phyloP scores from a whole-genome alignment of 2,113 vertebrate genomes.

The Diglossa brunneiventris region DNA sequence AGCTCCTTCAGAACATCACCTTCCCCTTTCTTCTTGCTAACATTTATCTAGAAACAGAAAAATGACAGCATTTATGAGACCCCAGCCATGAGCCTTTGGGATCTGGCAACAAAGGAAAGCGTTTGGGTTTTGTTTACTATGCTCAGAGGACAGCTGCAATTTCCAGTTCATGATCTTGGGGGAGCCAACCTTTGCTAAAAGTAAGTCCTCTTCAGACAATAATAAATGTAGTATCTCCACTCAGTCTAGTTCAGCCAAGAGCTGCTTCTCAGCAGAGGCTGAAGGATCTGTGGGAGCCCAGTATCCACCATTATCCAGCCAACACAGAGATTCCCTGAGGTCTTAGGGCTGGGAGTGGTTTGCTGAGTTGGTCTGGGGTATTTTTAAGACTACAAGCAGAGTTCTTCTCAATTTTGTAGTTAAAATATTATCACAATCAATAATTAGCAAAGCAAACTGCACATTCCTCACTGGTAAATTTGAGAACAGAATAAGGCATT shows the following conservation, averaged over 20 bases:
- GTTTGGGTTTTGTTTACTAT: background rate
- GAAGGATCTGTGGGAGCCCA: background rate
- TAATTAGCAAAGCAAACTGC: background rate
- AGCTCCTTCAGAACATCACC: slow-evolving; percentile 70
- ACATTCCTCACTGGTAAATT: background rate
- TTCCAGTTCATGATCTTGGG: background rate
- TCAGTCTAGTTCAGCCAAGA: background rate
- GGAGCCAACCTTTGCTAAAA: background rate
- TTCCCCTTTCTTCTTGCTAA: slow-evolving; percentile 76
- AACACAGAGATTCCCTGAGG: background rate
- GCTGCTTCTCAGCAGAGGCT: background rate
- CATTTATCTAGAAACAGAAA: slow-evolving; percentile 64
- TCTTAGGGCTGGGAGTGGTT: background rate
- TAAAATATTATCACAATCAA: background rate
- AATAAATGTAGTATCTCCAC: background rate
- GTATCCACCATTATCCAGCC: background rate
- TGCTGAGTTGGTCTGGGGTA: background rate
- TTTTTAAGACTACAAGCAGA: background rate
- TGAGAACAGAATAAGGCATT: background rate
- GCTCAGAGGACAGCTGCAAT: background rate
- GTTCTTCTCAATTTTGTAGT: background rate
- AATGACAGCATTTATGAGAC: background rate
- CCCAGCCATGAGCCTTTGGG: background rate
- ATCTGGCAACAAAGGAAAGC: background rate
- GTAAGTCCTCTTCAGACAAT: background rate